Conservation (phyloP, 2,113 vertebrate species). For the Nothocercus nigrocapillus region DNA sequence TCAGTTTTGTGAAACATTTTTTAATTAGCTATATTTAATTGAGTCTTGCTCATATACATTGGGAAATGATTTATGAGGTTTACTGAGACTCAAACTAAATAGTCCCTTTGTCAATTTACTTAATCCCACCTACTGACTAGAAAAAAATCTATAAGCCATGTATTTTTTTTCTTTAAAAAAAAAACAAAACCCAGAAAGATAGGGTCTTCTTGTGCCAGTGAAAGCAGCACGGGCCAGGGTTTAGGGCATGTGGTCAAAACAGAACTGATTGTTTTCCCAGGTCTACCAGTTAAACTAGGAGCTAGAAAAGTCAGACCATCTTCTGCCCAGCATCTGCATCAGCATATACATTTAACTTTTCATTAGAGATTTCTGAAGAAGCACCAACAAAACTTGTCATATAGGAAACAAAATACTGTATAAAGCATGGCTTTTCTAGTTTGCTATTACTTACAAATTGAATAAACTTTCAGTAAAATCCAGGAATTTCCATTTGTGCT, state of each 20-base stretch:
- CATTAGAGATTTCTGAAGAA: not conserved
- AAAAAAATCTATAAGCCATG: not conserved
- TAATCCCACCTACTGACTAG: not conserved
- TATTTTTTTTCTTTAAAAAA: not conserved
- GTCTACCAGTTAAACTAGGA: not conserved
- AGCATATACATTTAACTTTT: not conserved
- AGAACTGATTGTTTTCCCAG: not conserved
- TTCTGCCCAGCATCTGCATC: not conserved
- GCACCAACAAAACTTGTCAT: not conserved
- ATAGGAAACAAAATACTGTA: not conserved
- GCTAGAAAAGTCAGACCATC: not conserved
- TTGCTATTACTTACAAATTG: not conserved
- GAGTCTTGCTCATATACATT: slow-evolving; percentile 3
- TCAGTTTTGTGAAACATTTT: slow-evolving; percentile 33
- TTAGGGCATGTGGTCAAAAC: not conserved
- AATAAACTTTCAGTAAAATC: not conserved
- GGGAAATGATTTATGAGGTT: slow-evolving; percentile 40
- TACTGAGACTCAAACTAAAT: slow-evolving; percentile 14
- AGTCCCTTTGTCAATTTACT: not conserved
- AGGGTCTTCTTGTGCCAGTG: not conserved
- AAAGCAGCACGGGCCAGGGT: not conserved
- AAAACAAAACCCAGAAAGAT: not conserved
- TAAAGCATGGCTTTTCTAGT: not conserved
- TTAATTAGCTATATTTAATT: slow-evolving; percentile 54
- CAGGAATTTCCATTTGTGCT: not conserved